Conservation (phyloP, 2,113 vertebrate species). For the Grantiella picta region DNA sequence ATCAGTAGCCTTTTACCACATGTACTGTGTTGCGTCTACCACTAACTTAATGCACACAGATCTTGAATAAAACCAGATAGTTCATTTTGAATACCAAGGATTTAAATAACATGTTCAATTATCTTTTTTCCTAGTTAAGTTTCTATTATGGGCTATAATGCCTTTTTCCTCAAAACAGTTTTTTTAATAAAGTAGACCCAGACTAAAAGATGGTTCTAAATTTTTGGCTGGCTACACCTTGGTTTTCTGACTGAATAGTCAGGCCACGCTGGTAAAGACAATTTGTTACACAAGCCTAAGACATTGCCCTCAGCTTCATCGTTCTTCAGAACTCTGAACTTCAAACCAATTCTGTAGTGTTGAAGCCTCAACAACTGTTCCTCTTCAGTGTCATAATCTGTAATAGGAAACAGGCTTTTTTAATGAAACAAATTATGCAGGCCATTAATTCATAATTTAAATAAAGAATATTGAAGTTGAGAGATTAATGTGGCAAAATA, state of each 20-base stretch:
- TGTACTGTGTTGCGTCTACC: background rate
- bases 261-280: background rate
- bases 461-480: background rate
- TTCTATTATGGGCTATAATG: background rate
- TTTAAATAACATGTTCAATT: background rate
- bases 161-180: background rate
- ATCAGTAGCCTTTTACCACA: background rate
- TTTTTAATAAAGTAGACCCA: background rate
- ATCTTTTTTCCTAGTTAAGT: background rate
- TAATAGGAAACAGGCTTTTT: background rate
- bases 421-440: background rate
- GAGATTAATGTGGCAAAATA: background rate
- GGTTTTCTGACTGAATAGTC: background rate
- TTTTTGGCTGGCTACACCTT: background rate
- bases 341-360: background rate
- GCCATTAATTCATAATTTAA: background rate
- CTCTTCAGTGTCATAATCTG: background rate
- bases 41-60: background rate
- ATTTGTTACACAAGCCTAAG: background rate
- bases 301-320: fast-evolving
- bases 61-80: background rate
- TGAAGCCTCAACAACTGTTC: background rate
- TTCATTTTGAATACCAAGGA: background rate
- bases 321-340: background rate
- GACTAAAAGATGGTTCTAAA: background rate